Conservation (phyloP, 2,797 vertebrate genomes). For the Anableps anableps region DNA sequence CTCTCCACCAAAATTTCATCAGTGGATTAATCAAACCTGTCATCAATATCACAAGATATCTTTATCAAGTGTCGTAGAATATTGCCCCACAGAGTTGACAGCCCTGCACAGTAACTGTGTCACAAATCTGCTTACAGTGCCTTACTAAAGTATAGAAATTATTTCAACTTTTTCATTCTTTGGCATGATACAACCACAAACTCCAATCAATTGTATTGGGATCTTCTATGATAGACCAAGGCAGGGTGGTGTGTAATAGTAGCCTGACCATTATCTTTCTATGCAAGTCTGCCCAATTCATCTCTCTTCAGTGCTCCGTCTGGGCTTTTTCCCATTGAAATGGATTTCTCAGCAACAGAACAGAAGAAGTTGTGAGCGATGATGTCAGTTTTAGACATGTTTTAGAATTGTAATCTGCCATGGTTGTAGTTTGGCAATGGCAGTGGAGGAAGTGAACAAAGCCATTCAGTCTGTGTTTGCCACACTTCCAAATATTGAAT, state of each 20-base stretch:
- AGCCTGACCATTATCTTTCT: too few species aligned
- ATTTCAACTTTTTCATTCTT: neutral
- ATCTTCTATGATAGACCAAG: neutral
- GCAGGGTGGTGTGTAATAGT: neutral
- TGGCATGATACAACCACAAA: neutral
- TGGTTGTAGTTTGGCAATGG: too few species aligned
- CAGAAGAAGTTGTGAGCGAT: too few species aligned
- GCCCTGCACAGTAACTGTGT: slow-evolving; percentile 22
- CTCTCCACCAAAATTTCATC: slow-evolving; percentile 61
- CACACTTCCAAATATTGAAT: too few species aligned
- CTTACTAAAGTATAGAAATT: neutral
- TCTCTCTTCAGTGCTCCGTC: too few species aligned
- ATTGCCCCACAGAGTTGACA: slow-evolving; percentile 31
- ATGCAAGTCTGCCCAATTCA: too few species aligned
- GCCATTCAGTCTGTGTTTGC: too few species aligned
- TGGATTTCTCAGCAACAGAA: too few species aligned
- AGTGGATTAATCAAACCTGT: slow-evolving; percentile 76
- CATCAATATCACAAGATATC: slow-evolving; percentile 73
- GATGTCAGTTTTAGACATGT: too few species aligned
- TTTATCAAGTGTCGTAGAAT: slow-evolving; percentile 59
- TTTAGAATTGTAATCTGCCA: too few species aligned
- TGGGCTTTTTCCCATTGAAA: too few species aligned
- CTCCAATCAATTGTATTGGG: neutral
- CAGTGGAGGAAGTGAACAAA: too few species aligned
- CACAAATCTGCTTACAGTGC: slow-evolving; percentile 15